Base-by-base conservation (phyloP, 2,888 invertebrate species). In the Zygogramma bicolorata region DNA sequence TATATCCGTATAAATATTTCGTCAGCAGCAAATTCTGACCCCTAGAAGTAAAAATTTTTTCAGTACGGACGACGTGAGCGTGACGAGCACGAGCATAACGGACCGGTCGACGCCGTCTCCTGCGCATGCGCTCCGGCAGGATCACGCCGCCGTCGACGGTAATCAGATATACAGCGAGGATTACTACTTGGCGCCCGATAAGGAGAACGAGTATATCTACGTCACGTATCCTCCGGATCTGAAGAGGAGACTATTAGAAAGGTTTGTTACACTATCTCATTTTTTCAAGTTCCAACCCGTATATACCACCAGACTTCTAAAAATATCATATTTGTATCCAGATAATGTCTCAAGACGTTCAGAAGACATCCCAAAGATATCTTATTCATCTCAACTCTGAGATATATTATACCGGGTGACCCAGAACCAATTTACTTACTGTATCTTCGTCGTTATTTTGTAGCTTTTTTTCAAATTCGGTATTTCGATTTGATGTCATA, bases 221-320 rank as follows among this genome's bases (percentile, higher is more conserved):
- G 95, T 95, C 80, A 94, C 94, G 67, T 95, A 95, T 89, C 95
- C 95, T 79, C 95, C 95, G 42, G 95, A 95, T 87, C 89, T 95
- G 75, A 95, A 95, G 87, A 91, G 95, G 82, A 90, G 95, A 77
- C 90, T 95, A 82, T 89, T 95, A 80, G 95, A 95, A 89, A 94
- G 94, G 93, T 94, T 90, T 80, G 84, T 82, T 31, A 3, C 10
- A 10, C 53, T 18, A n/a, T n/a, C n/a, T n/a, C n/a, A n/a, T n/a
- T n/a, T n/a, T n/a, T n/a, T n/a, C n/a, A n/a, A n/a, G n/a, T n/a
- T n/a, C n/a, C n/a, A n/a, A n/a, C n/a, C n/a, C n/a, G n/a, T n/a
- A n/a, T n/a, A n/a, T n/a, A n/a, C n/a, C n/a, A n/a, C n/a, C n/a
- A n/a, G n/a, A n/a, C n/a, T n/a, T n/a, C n/a, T n/a, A n/a, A n/a